Evolutionary conservation across 2,113 vertebrate genomes (phyloP).

Genomic region (Paedocypris sp.): DNA sequence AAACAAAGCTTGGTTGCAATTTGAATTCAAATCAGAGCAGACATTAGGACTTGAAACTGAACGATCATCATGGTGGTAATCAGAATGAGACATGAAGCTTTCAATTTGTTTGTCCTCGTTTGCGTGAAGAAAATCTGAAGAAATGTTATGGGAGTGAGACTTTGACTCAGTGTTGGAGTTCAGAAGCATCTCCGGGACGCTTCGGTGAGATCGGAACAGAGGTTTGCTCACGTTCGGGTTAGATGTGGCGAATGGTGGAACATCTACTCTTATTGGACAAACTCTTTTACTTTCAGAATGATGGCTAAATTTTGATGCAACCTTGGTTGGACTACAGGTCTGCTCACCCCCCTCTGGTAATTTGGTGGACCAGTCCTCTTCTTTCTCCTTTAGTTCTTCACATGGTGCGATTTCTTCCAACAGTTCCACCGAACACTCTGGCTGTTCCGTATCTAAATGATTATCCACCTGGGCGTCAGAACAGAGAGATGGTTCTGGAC

Average conservation of each 20-base stretch:
- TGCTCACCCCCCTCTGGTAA: slow-evolving; percentile 31
- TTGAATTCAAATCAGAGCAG: slow-evolving; percentile 19
- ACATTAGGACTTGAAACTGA: slow-evolving; percentile 33
- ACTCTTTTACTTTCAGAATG: slow-evolving; percentile 52
- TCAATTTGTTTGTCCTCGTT: slow-evolving; percentile 50
- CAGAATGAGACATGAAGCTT: slow-evolving; percentile 29
- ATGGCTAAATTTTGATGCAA: slow-evolving; percentile 28
- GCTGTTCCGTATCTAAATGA: slow-evolving; percentile 1
- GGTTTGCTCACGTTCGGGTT: slow-evolving; percentile 51
- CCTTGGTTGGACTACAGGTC: slow-evolving; percentile 35
- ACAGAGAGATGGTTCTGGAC: slow-evolving; percentile 16
- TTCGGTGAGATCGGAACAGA: slow-evolving; percentile 44
- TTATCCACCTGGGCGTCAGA: slow-evolving; percentile 11
- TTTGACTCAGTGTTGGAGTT: slow-evolving; percentile 6
- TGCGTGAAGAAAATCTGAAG: slow-evolving; percentile 38
- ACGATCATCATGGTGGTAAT: slow-evolving; percentile 40
- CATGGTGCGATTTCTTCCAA: background rate
- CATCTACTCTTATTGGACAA: slow-evolving; percentile 57
- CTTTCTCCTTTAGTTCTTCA: background rate
- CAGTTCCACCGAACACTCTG: slow-evolving; percentile 17
- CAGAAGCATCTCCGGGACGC: slow-evolving; percentile 38
- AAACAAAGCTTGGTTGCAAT: slow-evolving; percentile 43
- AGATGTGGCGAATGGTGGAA: slow-evolving; percentile 53
- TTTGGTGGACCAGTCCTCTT: slow-evolving; percentile 8
- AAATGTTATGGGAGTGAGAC: slow-evolving; percentile 24